phyloP scores from a whole-genome alignment of 2,797 vertebrate species.

The Peromyscus aztecus region DNA sequence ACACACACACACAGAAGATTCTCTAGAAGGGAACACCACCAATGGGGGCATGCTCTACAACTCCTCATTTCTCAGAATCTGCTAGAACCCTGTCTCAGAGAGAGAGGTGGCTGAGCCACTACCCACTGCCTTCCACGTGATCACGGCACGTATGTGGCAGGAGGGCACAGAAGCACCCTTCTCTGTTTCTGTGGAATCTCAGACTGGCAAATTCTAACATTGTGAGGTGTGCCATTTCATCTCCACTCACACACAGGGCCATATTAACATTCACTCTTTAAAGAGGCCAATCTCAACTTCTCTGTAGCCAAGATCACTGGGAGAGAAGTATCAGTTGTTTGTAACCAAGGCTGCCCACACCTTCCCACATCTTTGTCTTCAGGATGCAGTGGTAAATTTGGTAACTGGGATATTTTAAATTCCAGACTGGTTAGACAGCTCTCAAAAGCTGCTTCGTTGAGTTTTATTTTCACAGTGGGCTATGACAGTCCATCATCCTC shows the following conservation, averaged over 20 bases:
- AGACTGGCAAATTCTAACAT: background rate
- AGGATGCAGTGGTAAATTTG: background rate
- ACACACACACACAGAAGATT: background rate
- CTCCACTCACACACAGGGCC: background rate
- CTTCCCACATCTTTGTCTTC: background rate
- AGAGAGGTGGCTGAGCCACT: too few species aligned
- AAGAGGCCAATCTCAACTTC: conserved; percentile 11
- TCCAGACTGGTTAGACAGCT: conserved; percentile 28
- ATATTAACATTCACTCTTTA: background rate
- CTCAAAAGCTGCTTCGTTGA: conserved; percentile 13
- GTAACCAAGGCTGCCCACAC: background rate
- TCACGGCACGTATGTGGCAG: background rate
- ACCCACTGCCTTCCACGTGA: background rate
- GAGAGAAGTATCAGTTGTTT: background rate
- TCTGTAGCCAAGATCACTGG: background rate
- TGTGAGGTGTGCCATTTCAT: background rate
- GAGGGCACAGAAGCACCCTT: background rate
- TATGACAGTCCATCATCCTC: background rate
- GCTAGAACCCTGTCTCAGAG: background rate
- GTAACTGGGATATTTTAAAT: conserved; percentile 62
- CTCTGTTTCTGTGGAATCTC: background rate
- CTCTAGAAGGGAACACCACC: background rate
- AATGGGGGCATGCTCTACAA: background rate
- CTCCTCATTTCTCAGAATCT: background rate
- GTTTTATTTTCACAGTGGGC: conserved; percentile 49